Percentiles rank a stretch among this genome's conserved stretches.
Conservation (phyloP, 2,888 invertebrate species). For the Dyspetes luteomarginatus region DNA sequence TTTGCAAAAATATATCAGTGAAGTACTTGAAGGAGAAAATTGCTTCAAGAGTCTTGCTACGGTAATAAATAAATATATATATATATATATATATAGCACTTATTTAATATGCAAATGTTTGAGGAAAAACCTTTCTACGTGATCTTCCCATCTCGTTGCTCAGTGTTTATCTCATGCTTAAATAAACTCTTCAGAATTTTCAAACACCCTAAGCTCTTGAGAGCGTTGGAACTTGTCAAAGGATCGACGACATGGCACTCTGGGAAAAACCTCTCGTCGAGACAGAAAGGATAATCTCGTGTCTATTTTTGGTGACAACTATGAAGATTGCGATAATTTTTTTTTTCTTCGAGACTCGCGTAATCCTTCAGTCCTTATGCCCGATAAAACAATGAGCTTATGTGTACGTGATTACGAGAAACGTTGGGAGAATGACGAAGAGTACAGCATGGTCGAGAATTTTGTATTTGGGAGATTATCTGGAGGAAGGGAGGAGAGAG, state of each 20-base stretch:
- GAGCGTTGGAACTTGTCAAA: neutral
- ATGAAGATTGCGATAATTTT: neutral
- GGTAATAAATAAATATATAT: no score
- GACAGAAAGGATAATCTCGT: conserved; percentile 36
- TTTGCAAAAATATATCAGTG: neutral
- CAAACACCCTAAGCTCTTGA: neutral
- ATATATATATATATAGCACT: neutral
- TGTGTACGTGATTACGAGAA: conserved; percentile 33
- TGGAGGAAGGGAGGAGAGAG: neutral
- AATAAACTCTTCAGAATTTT: conserved; percentile 19
- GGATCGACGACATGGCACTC: conserved; percentile 7
- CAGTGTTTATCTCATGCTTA: conserved; percentile 1
- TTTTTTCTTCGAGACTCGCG: neutral
- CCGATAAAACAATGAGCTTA: conserved; percentile 73
- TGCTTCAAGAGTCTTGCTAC: neutral
- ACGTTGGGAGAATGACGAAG: conserved; percentile 23
- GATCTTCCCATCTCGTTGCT: neutral
- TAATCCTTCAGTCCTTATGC: conserved; percentile 76
- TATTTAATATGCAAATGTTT: conserved; percentile 56
- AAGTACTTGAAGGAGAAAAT: neutral
- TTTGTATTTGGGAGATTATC: neutral
- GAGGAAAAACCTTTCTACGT: conserved; percentile 3
- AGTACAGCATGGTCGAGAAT: conserved; percentile 52
- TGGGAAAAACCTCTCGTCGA: conserved; percentile 15
- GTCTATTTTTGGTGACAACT: neutral